Base-by-base conservation (phyloP, 1,140 invertebrate genomes). In the Papilio dardanus region DNA sequence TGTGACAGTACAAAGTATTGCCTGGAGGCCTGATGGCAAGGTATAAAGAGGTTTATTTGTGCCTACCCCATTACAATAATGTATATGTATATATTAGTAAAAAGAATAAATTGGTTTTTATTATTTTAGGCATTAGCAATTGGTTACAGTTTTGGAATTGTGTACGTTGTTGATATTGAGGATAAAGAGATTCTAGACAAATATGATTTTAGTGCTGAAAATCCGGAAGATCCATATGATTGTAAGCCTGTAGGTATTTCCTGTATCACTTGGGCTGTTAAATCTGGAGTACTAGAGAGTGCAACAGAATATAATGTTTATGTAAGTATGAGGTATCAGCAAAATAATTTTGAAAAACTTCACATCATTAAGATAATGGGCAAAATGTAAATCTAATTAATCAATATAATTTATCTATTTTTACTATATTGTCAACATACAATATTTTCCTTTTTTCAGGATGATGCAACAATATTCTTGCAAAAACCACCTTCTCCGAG, bases 21-120 rank as follows among this genome's bases (percentile, higher is more conserved):
- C 97, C 73, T 99, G 98, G 98, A 95, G 98, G 93, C 98, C 98
- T 35, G 98, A 99, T 95, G 98, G 98, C 79, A 98, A 99, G 94
- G 95, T 99, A 37, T 92, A 10, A 10, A 31, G 67, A 19, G n/a
- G 8, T 54, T 54, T 24, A 14, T 5, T 3, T 19, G 6, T 21
- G 19, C 7, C 21, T 54, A 3, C 42, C 16, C 12, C 5, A 19
- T 46, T 46, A 12, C 0, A 62, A 58, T 58, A 24, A 58, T 12
- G 1, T 6, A n/a, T 1, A 7, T 6, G 10, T 24, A 3, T 12
- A 5, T 6, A n/a, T 1, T 19, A n/a, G 10, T 24, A 3, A 24
- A 12, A 21, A 8, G 10, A 54, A 21, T 24, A 3, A 54, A 24
- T 24, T 21, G 21, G 21, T 21, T 54, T 54, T 24, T 67, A 50